Evolutionary conservation across 2,113 vertebrate genomes (phyloP).

Genomic region (Marmota flaviventris): DNA sequence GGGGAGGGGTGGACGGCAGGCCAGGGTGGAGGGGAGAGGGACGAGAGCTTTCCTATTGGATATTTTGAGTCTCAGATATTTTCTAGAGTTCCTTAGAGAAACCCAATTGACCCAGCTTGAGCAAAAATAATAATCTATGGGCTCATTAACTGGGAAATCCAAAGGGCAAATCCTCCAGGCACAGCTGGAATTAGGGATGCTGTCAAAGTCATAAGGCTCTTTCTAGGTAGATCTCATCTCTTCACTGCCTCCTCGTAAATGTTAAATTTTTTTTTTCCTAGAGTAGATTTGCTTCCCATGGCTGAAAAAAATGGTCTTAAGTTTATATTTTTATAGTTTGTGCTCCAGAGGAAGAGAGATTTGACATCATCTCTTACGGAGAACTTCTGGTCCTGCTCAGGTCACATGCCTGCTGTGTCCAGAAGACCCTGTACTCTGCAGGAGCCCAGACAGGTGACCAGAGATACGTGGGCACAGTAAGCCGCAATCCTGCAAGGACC

Average conservation of each 20-base stretch:
- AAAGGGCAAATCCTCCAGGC: background rate
- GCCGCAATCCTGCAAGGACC: background rate
- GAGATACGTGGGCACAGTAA: background rate
- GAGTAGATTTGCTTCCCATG: background rate
- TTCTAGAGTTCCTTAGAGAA: background rate
- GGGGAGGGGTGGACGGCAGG: background rate
- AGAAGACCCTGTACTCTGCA: background rate
- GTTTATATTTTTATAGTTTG: background rate
- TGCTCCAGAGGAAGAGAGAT: background rate
- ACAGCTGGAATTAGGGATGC: background rate
- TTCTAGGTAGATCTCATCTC: background rate
- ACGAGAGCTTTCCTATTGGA: background rate
- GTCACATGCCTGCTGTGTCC: background rate
- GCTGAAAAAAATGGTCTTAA: background rate
- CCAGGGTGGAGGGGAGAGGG: background rate
- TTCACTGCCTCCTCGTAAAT: background rate
- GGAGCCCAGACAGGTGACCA: background rate
- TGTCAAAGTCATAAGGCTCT: background rate
- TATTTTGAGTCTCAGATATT: background rate
- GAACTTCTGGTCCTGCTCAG: background rate
- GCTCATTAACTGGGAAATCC: background rate
- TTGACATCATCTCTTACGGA: background rate
- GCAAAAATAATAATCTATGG: background rate
- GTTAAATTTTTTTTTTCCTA: background rate
- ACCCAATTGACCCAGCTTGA: background rate